These are phyloP conservation scores for Eupithecia abbreviata DNA, from an alignment of 2,888 invertebrate genomes.

Conservation along the genomic window DNA sequence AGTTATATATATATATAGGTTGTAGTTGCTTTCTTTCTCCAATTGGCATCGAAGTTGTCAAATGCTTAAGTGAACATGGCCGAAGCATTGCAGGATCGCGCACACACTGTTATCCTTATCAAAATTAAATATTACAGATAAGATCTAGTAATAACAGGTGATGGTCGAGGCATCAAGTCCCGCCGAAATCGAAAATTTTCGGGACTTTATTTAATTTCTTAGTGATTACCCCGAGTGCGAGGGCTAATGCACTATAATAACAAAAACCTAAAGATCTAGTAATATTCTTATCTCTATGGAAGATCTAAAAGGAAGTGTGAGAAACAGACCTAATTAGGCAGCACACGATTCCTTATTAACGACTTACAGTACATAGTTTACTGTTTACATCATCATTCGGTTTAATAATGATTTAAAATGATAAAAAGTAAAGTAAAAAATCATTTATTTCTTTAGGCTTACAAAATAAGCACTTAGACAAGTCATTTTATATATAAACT, in stretches of 20 bases:
- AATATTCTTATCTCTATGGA: conserved; percentile 21
- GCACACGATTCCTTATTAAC: conserved; percentile 54
- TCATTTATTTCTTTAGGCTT: too few species aligned
- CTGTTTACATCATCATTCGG: conserved; percentile 4
- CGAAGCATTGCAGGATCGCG: neutral
- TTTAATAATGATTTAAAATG: neutral
- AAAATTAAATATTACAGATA: neutral
- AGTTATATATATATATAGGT: too few species aligned
- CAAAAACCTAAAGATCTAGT: neutral
- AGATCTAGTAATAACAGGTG: neutral
- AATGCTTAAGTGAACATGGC: neutral
- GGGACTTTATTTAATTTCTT: too few species aligned
- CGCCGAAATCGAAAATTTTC: too few species aligned
- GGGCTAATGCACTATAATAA: too few species aligned
- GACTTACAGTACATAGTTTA: conserved; percentile 10
- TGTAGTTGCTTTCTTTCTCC: too few species aligned
- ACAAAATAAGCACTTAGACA: too few species aligned
- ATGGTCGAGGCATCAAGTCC: too few species aligned
- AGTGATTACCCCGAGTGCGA: too few species aligned
- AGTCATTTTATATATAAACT: too few species aligned
- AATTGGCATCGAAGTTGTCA: neutral
- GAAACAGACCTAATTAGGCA: conserved; percentile 59
- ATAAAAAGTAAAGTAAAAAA: too few species aligned
- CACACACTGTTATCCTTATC: neutral
- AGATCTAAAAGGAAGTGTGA: conserved; percentile 57